Base-by-base conservation (phyloP, 2,888 invertebrate species). In the Nyleta sp. region DNA sequence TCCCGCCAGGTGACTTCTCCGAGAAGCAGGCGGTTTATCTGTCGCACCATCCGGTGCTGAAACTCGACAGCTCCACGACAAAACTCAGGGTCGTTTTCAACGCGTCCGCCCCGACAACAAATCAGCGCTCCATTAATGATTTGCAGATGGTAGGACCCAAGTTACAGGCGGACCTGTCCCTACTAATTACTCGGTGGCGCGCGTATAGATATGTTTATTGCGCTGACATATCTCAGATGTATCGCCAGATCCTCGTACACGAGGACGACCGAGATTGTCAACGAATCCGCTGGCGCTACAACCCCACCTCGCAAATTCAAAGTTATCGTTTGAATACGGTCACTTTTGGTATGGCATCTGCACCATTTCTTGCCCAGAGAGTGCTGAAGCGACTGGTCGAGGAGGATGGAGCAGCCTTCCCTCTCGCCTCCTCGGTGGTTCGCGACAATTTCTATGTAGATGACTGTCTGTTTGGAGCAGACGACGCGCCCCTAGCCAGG, bases 171-270 rank as follows among this genome's bases (percentile, higher is more conserved):
- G 55, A 38, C 33, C 35, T 53, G 10, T 20, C 38, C 6, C 20
- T 38, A 10, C 7, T 55, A 11, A 38, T 55, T 1, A 55, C 55
- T 5, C 55, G 55, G 8, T 55, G 38, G 55, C 55, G 55, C 15
- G n/a, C 11, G 13, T n/a, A 38, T 20, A 18, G 20, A 4, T 55
- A 11, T 20, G 40, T 55, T 20, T 55, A 55, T 20, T 55, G 38
- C 20, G 77, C 72, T 4, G 73, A 78, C 8, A 48, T 42, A 8
- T n/a, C 15, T 3, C 15, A 42, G 17, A 42, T 42, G 18, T 42
- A 42, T 42, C 42, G 42, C 60, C 13, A 38, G 35, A 8, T 53
- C 40, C 28, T 73, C 60, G 67, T 77, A 18, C 22, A 55, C 22
- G 18, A 2, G n/a, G 38, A 38, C 35, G 42, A 42, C 42, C 42